Base-by-base conservation (phyloP, 1,140 invertebrate genomes). In the Hermetia illucens region DNA sequence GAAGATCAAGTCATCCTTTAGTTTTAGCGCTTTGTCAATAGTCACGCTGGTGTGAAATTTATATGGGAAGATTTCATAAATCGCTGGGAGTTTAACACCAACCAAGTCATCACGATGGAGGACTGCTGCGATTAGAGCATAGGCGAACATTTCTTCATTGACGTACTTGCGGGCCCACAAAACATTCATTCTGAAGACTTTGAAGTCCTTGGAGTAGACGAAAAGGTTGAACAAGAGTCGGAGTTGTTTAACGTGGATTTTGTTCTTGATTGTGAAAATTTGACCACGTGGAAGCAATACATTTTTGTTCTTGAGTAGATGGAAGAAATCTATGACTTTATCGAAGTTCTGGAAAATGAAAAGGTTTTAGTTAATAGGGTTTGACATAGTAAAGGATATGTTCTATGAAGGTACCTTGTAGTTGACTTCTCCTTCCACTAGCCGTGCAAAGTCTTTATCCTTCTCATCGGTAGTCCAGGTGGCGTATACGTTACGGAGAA, bases 151-250 rank as follows among this genome's bases (percentile, higher is more conserved):
- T 8, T 64, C 69, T 49, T 73, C 64, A 50, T 79, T 79, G 2
- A 76, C 50, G 41, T 72, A 45, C 21, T 58, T 52, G 0, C 69
- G 67, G 9, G 71, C 71, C 62, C 66, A 77, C 5, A 65, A 48
- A 6, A 74, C 72, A 2, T 70, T 70, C 34, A 69, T 70, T 53
- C 65, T 68, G 55, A 80, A 78, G 5, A 63, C 70, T 1, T 72
- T 69, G 40, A 68, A 77, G 44, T 74, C 69, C 50, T 80, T 79
- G 38, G 77, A 75, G 45, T 70, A 70, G 57, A 71, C 77, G 47
- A 84, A 69, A 39, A 79, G 48, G 38, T 79, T 70, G 65, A 79
- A 82, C 35, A 81, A 53, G 6, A 63, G 63, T 4, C 68, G 55
- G 21, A 72, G 70, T 57, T 81, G 74, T 33, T 71, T 58, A n/a